Percentiles rank a stretch among this genome's conserved stretches.
These are phyloP conservation scores for Protobothrops flavoviridis DNA, from an alignment of 2,113 vertebrate species.

Conservation along the genomic window DNA sequence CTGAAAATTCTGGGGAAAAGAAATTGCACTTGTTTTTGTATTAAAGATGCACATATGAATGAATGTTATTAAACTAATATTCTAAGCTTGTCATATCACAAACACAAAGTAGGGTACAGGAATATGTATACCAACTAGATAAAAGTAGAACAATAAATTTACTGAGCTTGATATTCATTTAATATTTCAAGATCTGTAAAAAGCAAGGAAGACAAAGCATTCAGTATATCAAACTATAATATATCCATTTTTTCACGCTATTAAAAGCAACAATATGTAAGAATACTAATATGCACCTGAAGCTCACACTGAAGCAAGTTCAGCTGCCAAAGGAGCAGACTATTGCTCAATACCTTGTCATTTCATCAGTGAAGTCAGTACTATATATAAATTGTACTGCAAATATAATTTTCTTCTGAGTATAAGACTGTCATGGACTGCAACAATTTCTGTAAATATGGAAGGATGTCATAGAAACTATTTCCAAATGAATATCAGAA, in stretches of 20 bases:
- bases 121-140: neutral
- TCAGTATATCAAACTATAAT: neutral
- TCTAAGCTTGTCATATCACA: neutral
- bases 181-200: neutral
- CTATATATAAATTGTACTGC: neutral
- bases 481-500: neutral
- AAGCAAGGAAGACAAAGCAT: neutral
- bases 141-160: neutral
- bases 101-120: neutral
- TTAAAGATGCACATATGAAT: neutral
- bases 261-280: neutral
- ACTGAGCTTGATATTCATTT: neutral
- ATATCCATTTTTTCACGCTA: neutral
- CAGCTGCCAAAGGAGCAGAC: neutral
- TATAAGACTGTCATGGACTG: neutral
- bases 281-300: neutral
- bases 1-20: slow-evolving; percentile 17
- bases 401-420: neutral
- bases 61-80: neutral
- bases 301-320: neutral
- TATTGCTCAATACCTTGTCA: neutral
- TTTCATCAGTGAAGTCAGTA: neutral
- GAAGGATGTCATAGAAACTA: neutral
- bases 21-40: neutral
- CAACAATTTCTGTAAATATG: neutral